phyloP scores from a whole-genome alignment of 2,888 invertebrate species.

The Euphydryas editha region DNA sequence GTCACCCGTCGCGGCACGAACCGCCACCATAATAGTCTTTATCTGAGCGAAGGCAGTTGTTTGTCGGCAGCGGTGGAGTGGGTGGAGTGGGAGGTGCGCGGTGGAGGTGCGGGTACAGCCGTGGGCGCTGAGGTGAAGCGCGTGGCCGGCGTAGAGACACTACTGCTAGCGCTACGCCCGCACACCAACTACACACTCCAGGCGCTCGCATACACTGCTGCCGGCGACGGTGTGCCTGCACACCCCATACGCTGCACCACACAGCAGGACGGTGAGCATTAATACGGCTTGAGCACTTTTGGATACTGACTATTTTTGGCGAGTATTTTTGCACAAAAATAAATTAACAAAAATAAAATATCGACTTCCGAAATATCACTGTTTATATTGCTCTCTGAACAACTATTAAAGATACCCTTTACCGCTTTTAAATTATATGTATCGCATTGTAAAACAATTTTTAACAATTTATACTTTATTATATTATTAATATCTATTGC shows the following conservation, averaged over 20 bases:
- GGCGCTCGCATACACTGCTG: constrained; percentile 92
- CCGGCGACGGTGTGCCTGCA: constrained; percentile 93
- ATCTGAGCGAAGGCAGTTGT: constrained; percentile 77
- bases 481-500: no score
- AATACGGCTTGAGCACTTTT: background rate
- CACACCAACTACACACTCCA: constrained; percentile 95
- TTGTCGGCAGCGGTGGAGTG: constrained; percentile 80
- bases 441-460: background rate
- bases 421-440: no score
- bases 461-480: no score
- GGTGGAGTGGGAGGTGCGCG: constrained; percentile 79
- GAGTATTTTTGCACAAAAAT: no score
- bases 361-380: no score
- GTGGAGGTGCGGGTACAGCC: constrained; percentile 56
- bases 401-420: background rate
- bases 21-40: no score
- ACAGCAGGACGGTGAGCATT: constrained; percentile 90
- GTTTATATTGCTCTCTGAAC: no score
- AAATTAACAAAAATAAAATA: no score
- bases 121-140: constrained; percentile 88
- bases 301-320: no score
- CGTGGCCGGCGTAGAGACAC: constrained; percentile 90
- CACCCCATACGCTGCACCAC: constrained; percentile 91
- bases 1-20: no score
- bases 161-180: constrained; percentile 90